A percentile compares a stretch with the other conserved stretches of the same genome.
phyloP scores from a whole-genome alignment of 2,888 invertebrate species.

The Allophyes oxyacanthae region DNA sequence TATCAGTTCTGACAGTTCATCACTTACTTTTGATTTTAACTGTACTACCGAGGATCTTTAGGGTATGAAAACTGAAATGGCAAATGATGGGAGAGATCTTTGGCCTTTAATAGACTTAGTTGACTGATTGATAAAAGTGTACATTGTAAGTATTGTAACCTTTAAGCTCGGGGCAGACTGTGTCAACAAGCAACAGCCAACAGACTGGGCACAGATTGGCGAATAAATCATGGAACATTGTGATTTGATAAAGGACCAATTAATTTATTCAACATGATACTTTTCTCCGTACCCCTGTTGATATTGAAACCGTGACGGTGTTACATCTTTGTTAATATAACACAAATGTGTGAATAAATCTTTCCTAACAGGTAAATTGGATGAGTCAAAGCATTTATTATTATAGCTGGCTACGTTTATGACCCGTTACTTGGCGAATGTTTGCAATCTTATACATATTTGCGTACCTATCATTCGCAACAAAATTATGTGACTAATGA shows the following conservation, averaged over 20 bases:
- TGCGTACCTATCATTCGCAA: constrained; percentile 43
- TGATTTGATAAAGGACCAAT: no score
- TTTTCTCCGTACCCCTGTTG: neutral
- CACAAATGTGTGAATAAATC: constrained; percentile 34
- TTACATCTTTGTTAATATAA: constrained; percentile 24
- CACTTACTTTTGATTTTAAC: neutral
- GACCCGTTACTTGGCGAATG: constrained; percentile 49
- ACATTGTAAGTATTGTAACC: no score
- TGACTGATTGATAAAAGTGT: no score
- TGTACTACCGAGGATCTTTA: neutral
- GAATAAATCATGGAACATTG: no score
- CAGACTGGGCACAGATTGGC: no score
- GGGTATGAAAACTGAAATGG: no score
- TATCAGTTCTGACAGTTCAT: no score
- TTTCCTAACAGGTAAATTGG: constrained; percentile 28
- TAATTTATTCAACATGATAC: no score
- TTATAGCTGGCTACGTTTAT: constrained; percentile 38
- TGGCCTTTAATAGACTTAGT: no score
- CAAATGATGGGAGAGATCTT: no score
- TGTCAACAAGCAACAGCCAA: no score
- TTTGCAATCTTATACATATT: constrained; percentile 43
- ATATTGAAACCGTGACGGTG: constrained; percentile 1
- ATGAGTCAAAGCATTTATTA: constrained; percentile 50
- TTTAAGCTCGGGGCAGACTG: no score
- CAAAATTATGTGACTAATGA: constrained; percentile 60